These are phyloP conservation scores for Argyrosomus japonicus DNA, from an alignment of 2,113 vertebrate species.

Conservation along the genomic window DNA sequence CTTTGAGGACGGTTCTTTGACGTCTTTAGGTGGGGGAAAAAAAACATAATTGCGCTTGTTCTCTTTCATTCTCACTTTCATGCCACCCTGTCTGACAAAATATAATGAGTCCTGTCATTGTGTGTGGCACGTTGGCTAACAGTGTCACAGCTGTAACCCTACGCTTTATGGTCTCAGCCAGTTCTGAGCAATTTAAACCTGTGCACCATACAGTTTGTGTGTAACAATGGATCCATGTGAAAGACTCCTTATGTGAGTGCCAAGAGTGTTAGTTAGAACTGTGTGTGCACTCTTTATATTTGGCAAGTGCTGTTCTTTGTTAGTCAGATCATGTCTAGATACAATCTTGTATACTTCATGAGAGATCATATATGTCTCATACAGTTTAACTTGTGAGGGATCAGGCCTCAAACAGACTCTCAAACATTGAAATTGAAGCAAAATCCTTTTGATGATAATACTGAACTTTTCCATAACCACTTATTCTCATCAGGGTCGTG, in stretches of 20 bases:
- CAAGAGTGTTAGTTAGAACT: conserved; percentile 26
- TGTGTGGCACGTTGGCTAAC: conserved; percentile 4
- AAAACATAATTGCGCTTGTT: neutral
- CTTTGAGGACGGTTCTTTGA: neutral
- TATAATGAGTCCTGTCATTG: conserved; percentile 40
- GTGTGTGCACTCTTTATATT: conserved; percentile 1
- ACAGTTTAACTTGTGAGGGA: too few species aligned
- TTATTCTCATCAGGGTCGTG: too few species aligned
- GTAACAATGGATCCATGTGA: conserved; percentile 39
- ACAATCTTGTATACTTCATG: too few species aligned
- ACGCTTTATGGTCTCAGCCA: conserved; percentile 16
- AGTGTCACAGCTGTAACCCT: conserved; percentile 36
- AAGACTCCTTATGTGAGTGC: conserved; percentile 34
- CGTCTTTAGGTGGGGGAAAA: neutral
- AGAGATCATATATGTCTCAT: too few species aligned
- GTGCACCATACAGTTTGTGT: neutral
- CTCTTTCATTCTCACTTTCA: conserved; percentile 18
- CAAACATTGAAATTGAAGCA: too few species aligned
- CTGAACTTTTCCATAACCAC: too few species aligned
- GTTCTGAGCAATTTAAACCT: conserved; percentile 44
- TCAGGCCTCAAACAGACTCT: too few species aligned
- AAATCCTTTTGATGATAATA: too few species aligned
- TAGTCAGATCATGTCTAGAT: neutral
- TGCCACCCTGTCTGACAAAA: conserved; percentile 35
- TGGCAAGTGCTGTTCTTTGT: neutral